A percentile compares a stretch with the other conserved stretches of the same genome.
These are phyloP conservation scores for Prosapia bicincta DNA, from an alignment of 2,888 invertebrate genomes.

Conservation along the genomic window DNA sequence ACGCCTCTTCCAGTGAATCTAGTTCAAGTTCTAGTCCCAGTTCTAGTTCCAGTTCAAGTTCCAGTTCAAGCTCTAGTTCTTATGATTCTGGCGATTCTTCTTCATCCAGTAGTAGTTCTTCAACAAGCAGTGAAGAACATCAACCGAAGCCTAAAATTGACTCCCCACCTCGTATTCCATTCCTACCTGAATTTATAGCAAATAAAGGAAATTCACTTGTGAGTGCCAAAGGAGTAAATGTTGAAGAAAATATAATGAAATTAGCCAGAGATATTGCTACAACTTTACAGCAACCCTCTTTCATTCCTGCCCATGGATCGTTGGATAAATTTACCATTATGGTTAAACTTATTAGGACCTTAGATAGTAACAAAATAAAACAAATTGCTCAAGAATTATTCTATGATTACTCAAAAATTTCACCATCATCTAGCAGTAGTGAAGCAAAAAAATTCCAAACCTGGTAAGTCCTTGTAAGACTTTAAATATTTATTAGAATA, in stretches of 20 bases:
- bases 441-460: conserved; percentile 46
- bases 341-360: conserved; percentile 55
- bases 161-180: conserved; percentile 49
- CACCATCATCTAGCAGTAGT: conserved; percentile 42
- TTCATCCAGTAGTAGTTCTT: conserved; percentile 47
- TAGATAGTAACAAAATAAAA: conserved; percentile 59
- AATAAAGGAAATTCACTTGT: conserved; percentile 50
- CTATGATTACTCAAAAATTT: conserved; percentile 45
- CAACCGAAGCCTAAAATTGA: conserved; percentile 48
- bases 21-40: conserved; percentile 27
- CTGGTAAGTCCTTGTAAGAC: conserved; percentile 51
- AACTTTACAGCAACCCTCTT: conserved; percentile 55
- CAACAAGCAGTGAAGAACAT: conserved; percentile 45
- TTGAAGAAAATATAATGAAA: conserved; percentile 43
- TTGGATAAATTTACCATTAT: conserved; percentile 63
- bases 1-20: neutral
- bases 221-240: conserved; percentile 40
- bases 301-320: conserved; percentile 55
- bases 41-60: conserved; percentile 31
- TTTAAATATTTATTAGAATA: too few relatives aligned
- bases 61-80: conserved; percentile 35
- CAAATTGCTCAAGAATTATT: conserved; percentile 54
- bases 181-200: conserved; percentile 51
- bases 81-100: conserved; percentile 43
- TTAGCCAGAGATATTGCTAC: conserved; percentile 56